Evolutionary conservation across 2,888 invertebrate species (phyloP).

Genomic region (Chloromyia formosa): DNA sequence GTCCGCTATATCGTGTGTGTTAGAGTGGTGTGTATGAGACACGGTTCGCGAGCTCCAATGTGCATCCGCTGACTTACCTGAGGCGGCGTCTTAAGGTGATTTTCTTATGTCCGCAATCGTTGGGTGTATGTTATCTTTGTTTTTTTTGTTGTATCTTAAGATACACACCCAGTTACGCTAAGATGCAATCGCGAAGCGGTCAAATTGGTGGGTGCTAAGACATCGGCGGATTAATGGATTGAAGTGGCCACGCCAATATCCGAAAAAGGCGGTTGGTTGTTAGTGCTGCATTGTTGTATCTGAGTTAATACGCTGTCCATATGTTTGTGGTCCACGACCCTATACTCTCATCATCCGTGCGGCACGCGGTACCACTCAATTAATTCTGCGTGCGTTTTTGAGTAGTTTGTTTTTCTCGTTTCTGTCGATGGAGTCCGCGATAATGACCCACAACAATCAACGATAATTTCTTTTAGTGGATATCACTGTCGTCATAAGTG

Average conservation of each 20-base stretch:
- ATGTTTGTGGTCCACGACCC: constrained; percentile 7
- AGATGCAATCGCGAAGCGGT: background rate
- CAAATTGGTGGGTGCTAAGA: constrained; percentile 9
- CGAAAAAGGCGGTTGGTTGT: constrained; percentile 18
- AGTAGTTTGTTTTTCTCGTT: constrained; percentile 2
- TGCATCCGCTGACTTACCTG: constrained; percentile 5
- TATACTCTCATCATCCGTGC: constrained; percentile 10
- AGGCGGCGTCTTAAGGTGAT: background rate
- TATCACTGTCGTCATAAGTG: too few species aligned
- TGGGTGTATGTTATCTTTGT: too few species aligned
- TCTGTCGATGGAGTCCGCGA: constrained; percentile 3
- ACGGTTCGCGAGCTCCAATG: constrained; percentile 8
- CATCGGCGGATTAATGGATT: constrained; percentile 16
- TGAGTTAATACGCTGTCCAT: background rate
- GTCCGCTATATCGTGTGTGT: background rate
- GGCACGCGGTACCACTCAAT: constrained; percentile 13
- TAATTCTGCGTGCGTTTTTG: constrained; percentile 18
- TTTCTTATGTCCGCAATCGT: background rate
- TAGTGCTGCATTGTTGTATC: background rate
- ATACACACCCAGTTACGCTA: background rate
- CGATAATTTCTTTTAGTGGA: too few species aligned
- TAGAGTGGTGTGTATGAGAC: too few species aligned
- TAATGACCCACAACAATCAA: constrained; percentile 19
- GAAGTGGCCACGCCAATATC: constrained; percentile 6
- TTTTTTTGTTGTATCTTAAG: background rate